These are phyloP conservation scores for Mionectes macconnelli DNA, from an alignment of 2,113 vertebrate species.

Conservation along the genomic window DNA sequence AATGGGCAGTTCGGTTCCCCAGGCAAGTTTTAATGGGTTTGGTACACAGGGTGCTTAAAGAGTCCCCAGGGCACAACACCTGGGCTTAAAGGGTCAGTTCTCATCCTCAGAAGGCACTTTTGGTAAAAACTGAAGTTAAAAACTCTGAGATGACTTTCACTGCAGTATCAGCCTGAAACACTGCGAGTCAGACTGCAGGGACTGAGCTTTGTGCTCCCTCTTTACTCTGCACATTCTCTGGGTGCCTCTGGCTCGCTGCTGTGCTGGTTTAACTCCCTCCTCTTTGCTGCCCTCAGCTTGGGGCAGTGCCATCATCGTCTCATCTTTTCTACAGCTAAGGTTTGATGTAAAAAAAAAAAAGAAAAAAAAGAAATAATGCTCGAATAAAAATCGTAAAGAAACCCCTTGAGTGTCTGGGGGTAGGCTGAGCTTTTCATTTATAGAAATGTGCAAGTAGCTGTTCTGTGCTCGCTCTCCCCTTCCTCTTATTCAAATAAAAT, in stretches of 20 bases:
- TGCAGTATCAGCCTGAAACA: background rate
- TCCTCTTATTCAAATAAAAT: background rate
- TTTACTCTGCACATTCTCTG: background rate
- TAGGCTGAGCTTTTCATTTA: background rate
- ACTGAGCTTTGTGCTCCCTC: background rate
- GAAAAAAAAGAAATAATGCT: too few species aligned
- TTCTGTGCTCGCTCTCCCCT: background rate
- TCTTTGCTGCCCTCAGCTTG: background rate
- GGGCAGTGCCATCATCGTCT: background rate
- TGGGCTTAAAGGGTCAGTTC: background rate
- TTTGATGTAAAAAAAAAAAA: background rate
- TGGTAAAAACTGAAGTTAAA: background rate
- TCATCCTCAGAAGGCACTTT: background rate
- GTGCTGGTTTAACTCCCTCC: background rate
- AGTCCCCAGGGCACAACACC: background rate
- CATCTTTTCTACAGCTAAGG: background rate
- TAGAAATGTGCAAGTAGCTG: background rate
- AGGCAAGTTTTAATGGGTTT: background rate
- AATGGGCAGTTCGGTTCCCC: background rate
- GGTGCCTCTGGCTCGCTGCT: fast-evolving
- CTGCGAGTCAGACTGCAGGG: background rate
- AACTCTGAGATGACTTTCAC: background rate
- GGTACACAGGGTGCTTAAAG: background rate
- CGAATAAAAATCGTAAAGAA: background rate
- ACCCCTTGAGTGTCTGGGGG: background rate